Evolutionary conservation across 2,888 invertebrate species (phyloP), one percentile per base, ranked within the genome.

Genomic region (Vannuccia rotundouncinata): DNA sequence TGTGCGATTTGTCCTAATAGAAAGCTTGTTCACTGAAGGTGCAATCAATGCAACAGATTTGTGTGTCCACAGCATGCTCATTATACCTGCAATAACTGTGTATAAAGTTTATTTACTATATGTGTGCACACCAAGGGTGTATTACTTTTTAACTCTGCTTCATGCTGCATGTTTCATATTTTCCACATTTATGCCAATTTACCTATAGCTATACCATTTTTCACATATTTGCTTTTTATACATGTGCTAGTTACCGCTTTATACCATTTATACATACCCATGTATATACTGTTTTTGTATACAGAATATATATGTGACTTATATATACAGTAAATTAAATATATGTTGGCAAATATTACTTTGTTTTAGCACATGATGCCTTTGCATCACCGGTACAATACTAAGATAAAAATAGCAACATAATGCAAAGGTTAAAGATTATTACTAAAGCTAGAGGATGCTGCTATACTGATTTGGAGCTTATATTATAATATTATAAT

Each of bases 351-450:
- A 66, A 66, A 66, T 66, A 66, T 66, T 22, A 66, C 66, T 22
- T 66, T 66, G 10, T 66, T 66, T 66, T 66, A 66, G 66, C 66
- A 66, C 66, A 66, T 66, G 66, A 66, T 66, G 66, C 10, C 13
- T 66, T 66, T 66, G 66, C 66, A n/a, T n/a, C n/a, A n/a, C n/a
- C n/a, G n/a, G n/a, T n/a, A 66, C 66, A 66, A 66, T 66, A 66
- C 66, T 66, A 66, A 66, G 66, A 66, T 66, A 66, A 66, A 66
- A 66, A 66, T 66, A 66, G 13, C 66, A 22, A 27, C 66, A 66
- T 27, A 66, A 13, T 27, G 10, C 22, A 13, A 66, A 66, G 66
- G 66, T 66, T 66, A 66, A 66, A n/a, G n/a, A n/a, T n/a, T n/a
- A n/a, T n/a, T n/a, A n/a, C n/a, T n/a, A n/a, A n/a, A n/a, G n/a